Percentiles rank a stretch among this genome's conserved stretches.
Evolutionary conservation across 2,888 invertebrate genomes (phyloP).

Genomic region (Thysanoteuthis rhombus): DNA sequence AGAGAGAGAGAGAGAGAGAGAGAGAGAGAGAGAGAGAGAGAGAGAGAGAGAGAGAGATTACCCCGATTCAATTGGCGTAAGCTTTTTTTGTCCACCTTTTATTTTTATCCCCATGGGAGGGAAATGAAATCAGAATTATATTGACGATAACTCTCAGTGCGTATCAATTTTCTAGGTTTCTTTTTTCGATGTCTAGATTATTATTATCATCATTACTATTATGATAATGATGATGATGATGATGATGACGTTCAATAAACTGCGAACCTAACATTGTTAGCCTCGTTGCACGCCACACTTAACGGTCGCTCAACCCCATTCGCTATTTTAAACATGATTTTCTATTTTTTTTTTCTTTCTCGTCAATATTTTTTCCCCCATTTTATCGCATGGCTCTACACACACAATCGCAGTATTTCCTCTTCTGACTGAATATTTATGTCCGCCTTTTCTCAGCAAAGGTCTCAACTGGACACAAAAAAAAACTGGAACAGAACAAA

Average conservation of each 20-base stretch:
- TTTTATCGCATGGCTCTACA: not conserved
- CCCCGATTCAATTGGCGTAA: not conserved
- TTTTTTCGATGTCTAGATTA: not conserved
- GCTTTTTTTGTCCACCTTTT: not conserved
- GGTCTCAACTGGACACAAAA: not conserved
- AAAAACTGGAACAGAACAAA: not conserved
- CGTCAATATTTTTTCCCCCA: too few species aligned
- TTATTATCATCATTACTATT: slow-evolving; percentile 12
- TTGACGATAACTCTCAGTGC: not conserved
- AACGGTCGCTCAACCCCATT: not conserved
- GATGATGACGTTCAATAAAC: not conserved
- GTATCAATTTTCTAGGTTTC: not conserved
- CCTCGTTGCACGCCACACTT: not conserved
- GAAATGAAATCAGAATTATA: not conserved
- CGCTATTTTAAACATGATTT: not conserved
- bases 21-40: not conserved
- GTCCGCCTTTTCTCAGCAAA: not conserved
- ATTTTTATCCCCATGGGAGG: not conserved
- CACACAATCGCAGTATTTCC: not conserved
- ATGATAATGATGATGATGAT: not conserved
- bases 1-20: not conserved
- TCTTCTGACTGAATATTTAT: not conserved
- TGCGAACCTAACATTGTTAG: not conserved
- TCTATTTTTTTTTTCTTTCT: not conserved
- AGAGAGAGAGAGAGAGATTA: not conserved